Percentiles rank a stretch among this genome's conserved stretches.
phyloP scores from a whole-genome alignment of 1,140 invertebrate species.

The Aphaenogaster floridana region DNA sequence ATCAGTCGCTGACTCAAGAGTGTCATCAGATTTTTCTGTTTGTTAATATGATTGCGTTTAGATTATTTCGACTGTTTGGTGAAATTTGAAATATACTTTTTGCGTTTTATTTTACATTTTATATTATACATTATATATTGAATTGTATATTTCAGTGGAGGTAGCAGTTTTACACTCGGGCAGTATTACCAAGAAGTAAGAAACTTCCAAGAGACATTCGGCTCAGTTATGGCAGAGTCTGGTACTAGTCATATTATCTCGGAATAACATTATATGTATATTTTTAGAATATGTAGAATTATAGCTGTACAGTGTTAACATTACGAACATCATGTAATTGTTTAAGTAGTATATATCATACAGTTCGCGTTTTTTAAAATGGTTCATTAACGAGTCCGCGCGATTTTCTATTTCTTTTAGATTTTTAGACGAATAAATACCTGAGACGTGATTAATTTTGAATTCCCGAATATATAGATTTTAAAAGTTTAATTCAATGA shows the following conservation, averaged over 20 bases:
- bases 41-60: neutral
- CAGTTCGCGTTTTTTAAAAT: constrained; percentile 53
- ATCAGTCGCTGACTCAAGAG: neutral
- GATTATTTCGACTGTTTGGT: neutral
- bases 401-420: neutral
- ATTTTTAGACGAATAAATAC: neutral
- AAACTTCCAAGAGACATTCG: constrained; percentile 69
- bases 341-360: constrained; percentile 42
- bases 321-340: constrained; percentile 35
- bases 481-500: neutral
- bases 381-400: neutral
- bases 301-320: constrained; percentile 38
- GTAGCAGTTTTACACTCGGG: constrained; percentile 37
- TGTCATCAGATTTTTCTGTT: neutral
- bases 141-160: constrained; percentile 66
- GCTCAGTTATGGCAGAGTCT: constrained; percentile 68
- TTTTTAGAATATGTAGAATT: constrained; percentile 58
- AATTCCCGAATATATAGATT: neutral
- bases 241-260: constrained; percentile 62
- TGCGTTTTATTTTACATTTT: constrained; percentile 19
- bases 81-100: neutral
- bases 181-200: constrained; percentile 69
- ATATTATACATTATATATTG: constrained; percentile 19
- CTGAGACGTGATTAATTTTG: neutral
- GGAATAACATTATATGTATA: constrained; percentile 68